Base-by-base conservation (phyloP, 2,888 invertebrate species). In the Halocaridina rubra region DNA sequence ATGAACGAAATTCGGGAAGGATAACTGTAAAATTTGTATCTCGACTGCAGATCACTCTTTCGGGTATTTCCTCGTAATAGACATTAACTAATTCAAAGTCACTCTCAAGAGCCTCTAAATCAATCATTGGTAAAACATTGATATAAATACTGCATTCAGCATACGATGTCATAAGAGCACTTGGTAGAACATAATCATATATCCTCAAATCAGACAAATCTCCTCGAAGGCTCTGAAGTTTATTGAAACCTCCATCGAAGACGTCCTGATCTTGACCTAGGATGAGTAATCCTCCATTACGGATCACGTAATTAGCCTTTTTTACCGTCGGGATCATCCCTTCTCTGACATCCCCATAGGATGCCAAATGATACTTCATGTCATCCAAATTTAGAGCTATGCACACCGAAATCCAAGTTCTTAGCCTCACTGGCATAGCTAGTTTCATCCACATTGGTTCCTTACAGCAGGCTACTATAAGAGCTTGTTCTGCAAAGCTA, bases 181-280 rank as follows among this genome's bases (percentile, higher is more conserved):
- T 24, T 3, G 74, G 33, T 8, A 75, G 53, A 27, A 53, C 24
- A 19, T 24, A 46, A 8, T 22, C 33, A 59, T 74, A 80, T 10
- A 80, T 8, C 33, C 32, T 59, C 22, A 80, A 10, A 32, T 80
- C 74, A 10, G 61, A 30, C 33, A 80, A 8, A n/a, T 10, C 22
- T 0, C 80, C 80, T 2, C 13, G 16, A 27, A 80, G 57, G 29
- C 74, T 80, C 39, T 80, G 59, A 3, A 33, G 57, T 27, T 7
- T 22, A 19, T 74, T 80, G 61, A 61, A 33, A 8, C 39, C 72
- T 0, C 33, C 74, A 3, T 33, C 72, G 4, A 32, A 7, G 8
- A 27, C 19, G 80, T 80, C 80, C 29, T 80, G 80, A 30, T 80
- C 80, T 24, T 80, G 80, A 0, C 80, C 80, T 22, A 80, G n/a